Evolutionary conservation across 1,140 invertebrate genomes (phyloP), one percentile per base, ranked within the genome.

Genomic region (Pogonognathellus flavescens): DNA sequence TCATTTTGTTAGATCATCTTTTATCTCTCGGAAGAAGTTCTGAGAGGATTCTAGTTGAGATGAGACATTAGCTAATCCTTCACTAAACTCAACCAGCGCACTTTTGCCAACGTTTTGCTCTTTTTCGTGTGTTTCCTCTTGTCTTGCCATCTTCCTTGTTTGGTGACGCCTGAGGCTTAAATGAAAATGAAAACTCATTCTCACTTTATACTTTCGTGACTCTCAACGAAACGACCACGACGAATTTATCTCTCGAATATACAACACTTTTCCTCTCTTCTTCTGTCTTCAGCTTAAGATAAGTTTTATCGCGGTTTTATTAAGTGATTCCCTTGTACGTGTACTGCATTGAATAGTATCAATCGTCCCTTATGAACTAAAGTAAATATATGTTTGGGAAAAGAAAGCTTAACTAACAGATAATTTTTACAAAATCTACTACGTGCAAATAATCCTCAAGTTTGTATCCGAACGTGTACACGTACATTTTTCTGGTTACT

Each of bases 1-100:
- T 81, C 84, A 22, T 70, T 83, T 83, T 16, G 55, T n/a, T 18
- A 76, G 70, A 76, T 76, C n/a, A 50, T 76, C 83, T 72, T 72
- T 76, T 76, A 52, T 60, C 66, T 84, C 84, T 59, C 11, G 53
- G 20, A 41, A 60, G 50, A 53, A 55, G 52, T 57, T 76, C 70
- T 13, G 70, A 49, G 41, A 16, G 70, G 70, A 76, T 76, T 50
- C 14, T 49, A 76, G 31, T 76, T 76, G 13, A 76, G 70, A 76
- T 76, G 70, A 76, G 70, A 76, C 70, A 76, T 76, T 76, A 76
- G 70, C 41, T 25, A 31, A 76, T 76, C 25, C 22, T 76, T 76
- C 70, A 76, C 31, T 41, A 76, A 82, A 18, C 76, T 80, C 76
- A 66, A 66, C 81, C 31, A 49, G 52, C 31, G 57, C 60, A 83